A percentile compares a stretch with the other conserved stretches of the same genome.
Evolutionary conservation across 2,797 vertebrate species (phyloP).

Genomic region (Hapalemur alaotrensis): DNA sequence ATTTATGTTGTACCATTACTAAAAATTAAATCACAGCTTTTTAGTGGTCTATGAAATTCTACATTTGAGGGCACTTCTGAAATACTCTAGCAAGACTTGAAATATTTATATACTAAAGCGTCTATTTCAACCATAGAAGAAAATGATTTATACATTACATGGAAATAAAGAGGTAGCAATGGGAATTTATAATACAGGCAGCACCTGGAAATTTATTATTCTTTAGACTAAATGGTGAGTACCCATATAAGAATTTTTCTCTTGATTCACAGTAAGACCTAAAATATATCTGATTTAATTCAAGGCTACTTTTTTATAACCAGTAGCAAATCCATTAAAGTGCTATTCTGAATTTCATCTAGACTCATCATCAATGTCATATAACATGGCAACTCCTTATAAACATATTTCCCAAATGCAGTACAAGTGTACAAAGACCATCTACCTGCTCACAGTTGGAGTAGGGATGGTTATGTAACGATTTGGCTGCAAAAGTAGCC

Average conservation of each 20-base stretch:
- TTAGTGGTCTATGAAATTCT: conserved; percentile 30
- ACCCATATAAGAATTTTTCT: background rate
- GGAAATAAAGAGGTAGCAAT: background rate
- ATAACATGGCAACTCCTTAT: background rate
- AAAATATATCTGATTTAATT: background rate
- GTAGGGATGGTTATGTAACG: background rate
- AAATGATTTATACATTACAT: background rate
- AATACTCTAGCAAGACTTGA: conserved; percentile 2
- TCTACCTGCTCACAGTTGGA: background rate
- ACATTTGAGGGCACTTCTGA: conserved; percentile 34
- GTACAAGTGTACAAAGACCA: background rate
- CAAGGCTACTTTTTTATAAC: background rate
- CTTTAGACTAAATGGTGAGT: background rate
- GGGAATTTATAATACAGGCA: background rate
- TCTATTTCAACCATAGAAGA: background rate
- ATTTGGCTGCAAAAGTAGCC: background rate
- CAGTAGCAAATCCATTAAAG: background rate
- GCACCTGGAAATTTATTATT: background rate
- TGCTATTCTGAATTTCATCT: background rate
- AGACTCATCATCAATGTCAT: background rate
- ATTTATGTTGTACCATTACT: conserved; percentile 34
- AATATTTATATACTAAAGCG: conserved; percentile 14
- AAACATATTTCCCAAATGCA: background rate
- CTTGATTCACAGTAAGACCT: background rate
- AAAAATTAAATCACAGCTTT: conserved; percentile 60